These are phyloP conservation scores for Trichoplusia ni DNA, from an alignment of 1,140 invertebrate species.

Conservation along the genomic window DNA sequence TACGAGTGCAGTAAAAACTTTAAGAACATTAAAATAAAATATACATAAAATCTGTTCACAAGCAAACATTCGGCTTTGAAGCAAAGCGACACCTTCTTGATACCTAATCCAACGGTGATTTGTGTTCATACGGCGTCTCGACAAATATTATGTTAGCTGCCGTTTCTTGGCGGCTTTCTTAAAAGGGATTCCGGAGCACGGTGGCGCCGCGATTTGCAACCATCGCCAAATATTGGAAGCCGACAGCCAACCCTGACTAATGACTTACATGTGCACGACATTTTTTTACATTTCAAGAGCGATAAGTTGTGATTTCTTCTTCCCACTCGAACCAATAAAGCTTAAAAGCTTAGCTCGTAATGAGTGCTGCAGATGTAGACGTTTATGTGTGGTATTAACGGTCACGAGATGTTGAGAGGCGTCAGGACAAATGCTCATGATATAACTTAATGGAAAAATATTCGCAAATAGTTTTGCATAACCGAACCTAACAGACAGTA, in stretches of 20 bases:
- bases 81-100: conserved; percentile 21
- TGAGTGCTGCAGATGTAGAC: conserved; percentile 12
- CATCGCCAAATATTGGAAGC: conserved; percentile 69
- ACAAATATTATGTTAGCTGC: conserved; percentile 75
- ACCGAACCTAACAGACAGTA: neutral
- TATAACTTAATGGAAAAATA: neutral
- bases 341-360: conserved; percentile 27
- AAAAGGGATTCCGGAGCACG: conserved; percentile 38
- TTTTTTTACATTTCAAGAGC: conserved; percentile 51
- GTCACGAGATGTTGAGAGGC: neutral
- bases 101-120: conserved; percentile 74
- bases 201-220: conserved; percentile 67
- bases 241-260: conserved; percentile 60
- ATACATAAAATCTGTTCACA: neutral
- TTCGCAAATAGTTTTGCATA: neutral
- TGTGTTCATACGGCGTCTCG: conserved; percentile 73
- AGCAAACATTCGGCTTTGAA: conserved; percentile 12
- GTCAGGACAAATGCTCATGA: neutral
- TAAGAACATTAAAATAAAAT: neutral
- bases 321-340: conserved; percentile 22
- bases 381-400: conserved; percentile 11
- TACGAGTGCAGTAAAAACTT: neutral
- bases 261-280: conserved; percentile 70
- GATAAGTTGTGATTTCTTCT: conserved; percentile 30
- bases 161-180: conserved; percentile 37